Conservation (phyloP, 2,888 invertebrate genomes). For the Eristalinus sepulchralis region DNA sequence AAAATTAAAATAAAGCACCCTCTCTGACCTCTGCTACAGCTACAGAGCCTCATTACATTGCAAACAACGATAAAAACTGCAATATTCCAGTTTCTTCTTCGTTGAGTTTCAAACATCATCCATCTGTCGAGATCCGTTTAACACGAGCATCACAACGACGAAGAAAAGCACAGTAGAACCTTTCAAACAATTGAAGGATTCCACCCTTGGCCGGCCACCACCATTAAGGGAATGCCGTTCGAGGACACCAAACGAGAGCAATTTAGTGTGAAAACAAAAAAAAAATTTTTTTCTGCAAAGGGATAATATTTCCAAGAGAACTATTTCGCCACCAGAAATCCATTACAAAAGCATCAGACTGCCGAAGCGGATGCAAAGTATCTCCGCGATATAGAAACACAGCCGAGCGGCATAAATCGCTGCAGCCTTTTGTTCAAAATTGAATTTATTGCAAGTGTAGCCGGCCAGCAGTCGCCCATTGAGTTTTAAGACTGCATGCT, state of each 20-base stretch:
- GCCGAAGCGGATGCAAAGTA: constrained; percentile 23
- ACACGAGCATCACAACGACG: background rate
- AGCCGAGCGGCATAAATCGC: constrained; percentile 18
- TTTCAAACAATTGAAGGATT: background rate
- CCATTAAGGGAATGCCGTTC: constrained; percentile 20
- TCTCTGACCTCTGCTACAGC: background rate
- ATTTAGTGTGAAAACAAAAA: constrained; percentile 8
- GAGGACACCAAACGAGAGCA: constrained; percentile 9
- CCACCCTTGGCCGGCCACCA: constrained; percentile 7
- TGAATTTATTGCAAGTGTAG: constrained; percentile 3
- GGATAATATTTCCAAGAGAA: background rate
- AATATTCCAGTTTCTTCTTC: background rate
- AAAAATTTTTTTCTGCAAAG: background rate
- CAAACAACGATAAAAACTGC: background rate
- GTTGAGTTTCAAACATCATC: background rate
- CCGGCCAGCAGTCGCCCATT: constrained; percentile 28
- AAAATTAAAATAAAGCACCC: background rate
- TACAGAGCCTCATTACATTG: background rate
- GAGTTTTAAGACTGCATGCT: background rate
- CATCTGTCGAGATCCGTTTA: constrained; percentile 3
- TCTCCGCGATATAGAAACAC: constrained; percentile 27
- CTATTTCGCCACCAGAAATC: constrained; percentile 1
- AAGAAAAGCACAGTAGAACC: background rate
- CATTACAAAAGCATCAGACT: constrained; percentile 8
- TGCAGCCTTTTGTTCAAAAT: constrained; percentile 36